Evolutionary conservation across 2,797 vertebrate species (phyloP).

Genomic region (Acrossocheilus wenchowensis): DNA sequence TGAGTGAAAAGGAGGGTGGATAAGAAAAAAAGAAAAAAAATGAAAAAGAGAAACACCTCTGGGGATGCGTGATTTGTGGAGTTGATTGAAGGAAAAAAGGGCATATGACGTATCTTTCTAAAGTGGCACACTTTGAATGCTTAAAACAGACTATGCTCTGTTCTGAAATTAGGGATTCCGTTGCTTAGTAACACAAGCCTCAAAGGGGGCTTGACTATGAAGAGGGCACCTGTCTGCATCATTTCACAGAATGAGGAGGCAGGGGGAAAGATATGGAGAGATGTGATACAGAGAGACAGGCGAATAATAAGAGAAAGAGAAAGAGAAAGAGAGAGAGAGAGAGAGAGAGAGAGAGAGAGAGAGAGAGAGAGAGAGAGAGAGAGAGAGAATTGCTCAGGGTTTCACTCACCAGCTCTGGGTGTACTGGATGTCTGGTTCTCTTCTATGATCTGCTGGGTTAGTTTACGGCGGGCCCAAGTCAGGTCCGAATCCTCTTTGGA

Average conservation of each 20-base stretch:
- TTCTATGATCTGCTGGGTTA: constrained; percentile 61
- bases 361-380: not conserved
- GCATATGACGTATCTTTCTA: constrained; percentile 38
- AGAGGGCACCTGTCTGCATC: constrained; percentile 67
- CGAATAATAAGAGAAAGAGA: not conserved
- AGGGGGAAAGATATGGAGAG: constrained; percentile 26
- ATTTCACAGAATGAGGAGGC: constrained; percentile 65
- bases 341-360: too few relatives aligned
- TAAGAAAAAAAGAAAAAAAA: not conserved
- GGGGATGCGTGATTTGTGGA: constrained; percentile 57
- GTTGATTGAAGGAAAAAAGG: constrained; percentile 46
- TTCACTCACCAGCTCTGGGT: constrained; percentile 70
- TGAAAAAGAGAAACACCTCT: not conserved
- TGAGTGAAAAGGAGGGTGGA: not conserved
- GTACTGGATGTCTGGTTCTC: constrained; percentile 68
- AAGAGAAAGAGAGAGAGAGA: too few relatives aligned
- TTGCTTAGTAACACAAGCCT: constrained; percentile 79
- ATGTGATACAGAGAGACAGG: constrained; percentile 6
- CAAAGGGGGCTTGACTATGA: constrained; percentile 70
- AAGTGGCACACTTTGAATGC: constrained; percentile 70
- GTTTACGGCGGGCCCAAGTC: constrained; percentile 68
- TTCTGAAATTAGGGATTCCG: constrained; percentile 72
- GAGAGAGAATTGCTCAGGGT: not conserved
- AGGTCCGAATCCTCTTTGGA: constrained; percentile 53
- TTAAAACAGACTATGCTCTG: constrained; percentile 66